Evolutionary conservation across 2,797 vertebrate genomes (phyloP).

Genomic region (Myoxocephalus aenaeus): DNA sequence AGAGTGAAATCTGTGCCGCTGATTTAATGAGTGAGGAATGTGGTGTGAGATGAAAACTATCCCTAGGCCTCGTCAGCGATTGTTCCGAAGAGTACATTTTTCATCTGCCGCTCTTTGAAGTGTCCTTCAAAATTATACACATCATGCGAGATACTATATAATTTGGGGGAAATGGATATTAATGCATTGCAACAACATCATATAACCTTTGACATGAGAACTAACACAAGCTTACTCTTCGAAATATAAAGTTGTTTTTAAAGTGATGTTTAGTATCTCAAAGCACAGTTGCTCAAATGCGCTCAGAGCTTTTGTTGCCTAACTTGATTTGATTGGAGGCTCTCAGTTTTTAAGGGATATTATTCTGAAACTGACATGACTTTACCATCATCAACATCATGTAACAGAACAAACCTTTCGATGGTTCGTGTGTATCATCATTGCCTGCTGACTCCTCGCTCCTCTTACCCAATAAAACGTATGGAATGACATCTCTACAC

Average conservation of each 20-base stretch:
- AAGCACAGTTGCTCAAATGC: background rate
- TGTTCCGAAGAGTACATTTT: slow-evolving; percentile 13
- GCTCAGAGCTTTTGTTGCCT: background rate
- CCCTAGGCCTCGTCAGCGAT: slow-evolving; percentile 3
- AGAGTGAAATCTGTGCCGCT: slow-evolving; percentile 8
- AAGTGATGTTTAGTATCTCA: too few relatives aligned
- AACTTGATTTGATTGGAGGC: background rate
- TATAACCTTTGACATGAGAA: background rate
- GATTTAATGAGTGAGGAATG: slow-evolving; percentile 47
- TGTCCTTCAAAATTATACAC: background rate
- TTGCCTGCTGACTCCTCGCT: too few relatives aligned
- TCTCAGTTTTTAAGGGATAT: too few relatives aligned
- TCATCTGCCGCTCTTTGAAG: background rate
- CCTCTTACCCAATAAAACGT: too few relatives aligned
- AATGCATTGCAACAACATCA: background rate
- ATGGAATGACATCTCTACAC: too few relatives aligned
- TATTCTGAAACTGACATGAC: too few relatives aligned
- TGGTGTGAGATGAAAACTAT: slow-evolving; percentile 24
- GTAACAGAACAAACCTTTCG: too few relatives aligned
- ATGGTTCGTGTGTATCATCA: too few relatives aligned
- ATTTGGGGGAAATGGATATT: background rate
- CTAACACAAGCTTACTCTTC: background rate
- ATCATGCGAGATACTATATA: background rate
- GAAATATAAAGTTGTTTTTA: background rate
- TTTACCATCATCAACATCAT: too few relatives aligned